Percentiles rank a stretch among this genome's conserved stretches.
Evolutionary conservation across 1,140 invertebrate species (phyloP).

Genomic region (Coboldia fuscipes): DNA sequence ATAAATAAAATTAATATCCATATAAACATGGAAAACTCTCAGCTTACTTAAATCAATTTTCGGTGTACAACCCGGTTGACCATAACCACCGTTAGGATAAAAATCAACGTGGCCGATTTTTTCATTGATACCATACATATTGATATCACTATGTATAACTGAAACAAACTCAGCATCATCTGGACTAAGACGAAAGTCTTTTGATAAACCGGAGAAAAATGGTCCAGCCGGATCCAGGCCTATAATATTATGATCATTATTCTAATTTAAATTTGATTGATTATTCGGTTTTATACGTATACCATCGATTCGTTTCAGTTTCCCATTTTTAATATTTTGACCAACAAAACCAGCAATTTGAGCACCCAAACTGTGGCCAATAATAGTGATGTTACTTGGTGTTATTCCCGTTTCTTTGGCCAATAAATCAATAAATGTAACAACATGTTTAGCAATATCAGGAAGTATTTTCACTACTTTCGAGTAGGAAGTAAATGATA

Average conservation of each 20-base stretch:
- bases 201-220: conserved; percentile 28
- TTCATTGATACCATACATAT: conserved; percentile 36
- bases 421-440: conserved; percentile 32
- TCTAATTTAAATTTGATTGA: neutral
- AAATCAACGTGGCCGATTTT: conserved; percentile 46
- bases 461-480: too few species aligned
- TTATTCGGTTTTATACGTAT: neutral
- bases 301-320: conserved; percentile 35
- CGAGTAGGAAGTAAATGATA: too few species aligned
- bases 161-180: conserved; percentile 48
- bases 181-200: conserved; percentile 39
- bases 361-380: conserved; percentile 50
- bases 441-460: conserved; percentile 36
- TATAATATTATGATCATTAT: conserved; percentile 15
- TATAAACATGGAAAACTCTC: too few species aligned
- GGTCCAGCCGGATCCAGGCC: conserved; percentile 45
- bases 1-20: too few species aligned
- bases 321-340: conserved; percentile 25
- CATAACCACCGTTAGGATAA: conserved; percentile 44
- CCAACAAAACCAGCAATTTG: conserved; percentile 35
- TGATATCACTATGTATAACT: conserved; percentile 51
- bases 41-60: too few species aligned
- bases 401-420: too few species aligned
- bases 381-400: conserved; percentile 33
- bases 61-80: conserved; percentile 34